Evolutionary conservation across 2,888 invertebrate species (phyloP).

Genomic region (Ptilodon capucinus): DNA sequence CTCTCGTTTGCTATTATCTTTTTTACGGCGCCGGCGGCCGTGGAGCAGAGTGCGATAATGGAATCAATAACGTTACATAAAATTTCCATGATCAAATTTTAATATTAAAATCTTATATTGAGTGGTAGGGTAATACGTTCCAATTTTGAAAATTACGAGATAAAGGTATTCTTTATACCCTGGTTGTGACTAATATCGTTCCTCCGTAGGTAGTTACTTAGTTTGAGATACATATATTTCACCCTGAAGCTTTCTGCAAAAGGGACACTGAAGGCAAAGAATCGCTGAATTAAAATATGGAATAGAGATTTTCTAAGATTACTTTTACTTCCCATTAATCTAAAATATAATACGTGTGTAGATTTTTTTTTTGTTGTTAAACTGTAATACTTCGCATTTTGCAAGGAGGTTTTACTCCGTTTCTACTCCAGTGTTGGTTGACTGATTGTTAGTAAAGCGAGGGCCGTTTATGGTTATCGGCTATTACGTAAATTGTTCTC

Average conservation of each 20-base stretch:
- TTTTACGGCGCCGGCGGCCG: constrained; percentile 33
- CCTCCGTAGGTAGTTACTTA: no score
- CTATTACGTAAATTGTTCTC: neutral
- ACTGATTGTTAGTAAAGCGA: neutral
- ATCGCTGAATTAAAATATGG: no score
- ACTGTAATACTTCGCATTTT: neutral
- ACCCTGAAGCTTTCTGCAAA: no score
- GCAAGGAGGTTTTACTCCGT: neutral
- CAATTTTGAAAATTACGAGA: neutral
- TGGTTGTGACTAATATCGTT: no score
- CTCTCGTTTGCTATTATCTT: constrained; percentile 37
- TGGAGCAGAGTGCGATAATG: constrained; percentile 8
- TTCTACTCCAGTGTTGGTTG: neutral
- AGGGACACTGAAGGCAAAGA: no score
- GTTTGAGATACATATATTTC: no score
- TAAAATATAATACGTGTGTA: no score
- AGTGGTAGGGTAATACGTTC: neutral
- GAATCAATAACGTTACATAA: neutral
- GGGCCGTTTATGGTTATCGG: neutral
- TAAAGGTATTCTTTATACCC: no score
- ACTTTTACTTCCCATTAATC: no score
- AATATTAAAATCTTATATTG: neutral
- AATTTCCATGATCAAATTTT: neutral
- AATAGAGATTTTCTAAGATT: no score
- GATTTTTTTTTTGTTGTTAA: no score